Conservation (phyloP, 2,888 invertebrate genomes). For the Agrochola circellaris region DNA sequence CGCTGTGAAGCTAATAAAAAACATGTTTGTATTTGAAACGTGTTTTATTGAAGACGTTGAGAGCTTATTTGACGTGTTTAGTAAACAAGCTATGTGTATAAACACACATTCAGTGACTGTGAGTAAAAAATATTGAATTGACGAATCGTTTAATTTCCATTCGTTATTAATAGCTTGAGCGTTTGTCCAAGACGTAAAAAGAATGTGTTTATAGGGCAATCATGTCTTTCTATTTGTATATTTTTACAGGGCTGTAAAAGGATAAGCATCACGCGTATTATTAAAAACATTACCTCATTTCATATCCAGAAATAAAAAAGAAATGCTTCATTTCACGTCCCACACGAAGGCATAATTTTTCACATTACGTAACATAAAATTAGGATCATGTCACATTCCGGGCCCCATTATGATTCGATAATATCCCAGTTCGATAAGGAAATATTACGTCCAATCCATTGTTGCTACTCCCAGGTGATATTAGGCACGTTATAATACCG, state of each 20-base stretch:
- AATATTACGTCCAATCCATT: conserved; percentile 40
- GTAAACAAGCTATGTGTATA: conserved; percentile 23
- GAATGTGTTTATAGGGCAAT: conserved; percentile 12
- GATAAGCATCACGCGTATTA: not conserved
- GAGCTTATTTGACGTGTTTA: conserved; percentile 38
- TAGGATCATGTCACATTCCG: conserved; percentile 31
- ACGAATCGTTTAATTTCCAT: conserved; percentile 10
- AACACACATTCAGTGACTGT: conserved; percentile 23
- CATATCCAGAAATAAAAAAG: conserved; percentile 13
- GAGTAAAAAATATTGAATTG: conserved; percentile 9
- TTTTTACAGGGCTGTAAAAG: conserved; percentile 23
- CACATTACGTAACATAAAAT: conserved; percentile 34
- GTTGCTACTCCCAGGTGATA: conserved; percentile 33
- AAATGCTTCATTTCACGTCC: conserved; percentile 12
- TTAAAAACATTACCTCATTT: conserved; percentile 17
- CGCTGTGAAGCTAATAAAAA: conserved; percentile 39
- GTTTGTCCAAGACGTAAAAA: conserved; percentile 4
- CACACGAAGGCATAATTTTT: conserved; percentile 13
- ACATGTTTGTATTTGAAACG: conserved; percentile 43
- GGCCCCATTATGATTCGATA: conserved; percentile 40
- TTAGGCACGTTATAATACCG: conserved; percentile 37
- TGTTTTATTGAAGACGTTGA: conserved; percentile 37
- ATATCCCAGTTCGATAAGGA: conserved; percentile 51
- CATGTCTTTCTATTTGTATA: conserved; percentile 6
- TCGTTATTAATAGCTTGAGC: conserved; percentile 3